Evolutionary conservation across 2,113 vertebrate species (phyloP), one percentile per base, ranked within the genome.

Genomic region (Pteronura brasiliensis): DNA sequence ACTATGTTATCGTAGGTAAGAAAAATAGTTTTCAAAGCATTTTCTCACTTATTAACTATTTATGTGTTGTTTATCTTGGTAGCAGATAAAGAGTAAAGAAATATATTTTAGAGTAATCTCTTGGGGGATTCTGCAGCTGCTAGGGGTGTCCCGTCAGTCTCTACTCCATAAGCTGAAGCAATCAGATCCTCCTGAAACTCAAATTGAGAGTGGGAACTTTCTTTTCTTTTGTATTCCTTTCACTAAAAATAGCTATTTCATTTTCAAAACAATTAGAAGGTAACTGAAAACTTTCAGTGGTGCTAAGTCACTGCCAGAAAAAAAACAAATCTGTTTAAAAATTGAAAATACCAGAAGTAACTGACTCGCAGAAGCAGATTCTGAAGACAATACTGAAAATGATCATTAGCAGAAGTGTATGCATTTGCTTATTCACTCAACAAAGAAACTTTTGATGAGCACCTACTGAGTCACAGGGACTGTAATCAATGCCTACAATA

Each of bases 201-300:
- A 97, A 97, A 95, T 59, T 85, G 47, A 49, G 96, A 95, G 34
- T 71, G 34, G 76, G n/a, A 94, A 93, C 34, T 94, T 7, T 90
- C n/a, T 85, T 93, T 96, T 36, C 77, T 96, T n/a, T 31, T 29
- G 95, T 95, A 91, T 93, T 93, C 92, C 47, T 93, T 79, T 88
- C 18, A 67, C 39, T 65, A 88, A 85, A 96, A 21, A 88, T 86
- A 97, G 42, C 55, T 90, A 23, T 88, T 21, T 97, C 29, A 67
- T 94, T 97, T 98, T 96, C 4, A n/a, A 88, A 90, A 92, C 44
- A 93, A 83, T 44, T 93, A 36, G 83, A 98, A 57, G 81, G 11
- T 72, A 97, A 49, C 1, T 61, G 67, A 97, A 97, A 93, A 36
- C 29, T 17, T 98, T 96, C 95, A 92, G 5, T 49, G 79, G 23